phyloP scores from a whole-genome alignment of 2,113 vertebrate genomes.

The Columba janthina region DNA sequence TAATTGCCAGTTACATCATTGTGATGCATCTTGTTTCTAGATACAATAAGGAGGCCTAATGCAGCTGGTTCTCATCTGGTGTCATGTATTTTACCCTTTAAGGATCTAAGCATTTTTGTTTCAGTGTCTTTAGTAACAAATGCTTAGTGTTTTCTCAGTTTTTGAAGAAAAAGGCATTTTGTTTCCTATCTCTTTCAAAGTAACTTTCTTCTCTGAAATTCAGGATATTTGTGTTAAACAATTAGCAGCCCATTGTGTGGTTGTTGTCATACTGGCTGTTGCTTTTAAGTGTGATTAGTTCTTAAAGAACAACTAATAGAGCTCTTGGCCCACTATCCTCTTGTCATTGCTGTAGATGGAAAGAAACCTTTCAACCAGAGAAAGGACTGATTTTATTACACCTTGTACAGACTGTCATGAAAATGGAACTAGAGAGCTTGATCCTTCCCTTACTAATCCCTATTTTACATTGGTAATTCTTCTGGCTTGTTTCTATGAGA shows the following conservation, averaged over 20 bases:
- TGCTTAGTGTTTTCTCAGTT: background rate
- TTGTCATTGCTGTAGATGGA: constrained; percentile 25
- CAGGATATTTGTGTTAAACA: background rate
- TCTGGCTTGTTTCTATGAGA: background rate
- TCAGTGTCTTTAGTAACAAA: background rate
- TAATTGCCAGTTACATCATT: background rate
- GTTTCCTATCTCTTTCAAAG: background rate
- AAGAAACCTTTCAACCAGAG: constrained; percentile 5
- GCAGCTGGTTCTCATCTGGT: background rate
- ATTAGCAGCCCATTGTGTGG: background rate
- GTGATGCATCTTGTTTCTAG: background rate
- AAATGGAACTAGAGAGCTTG: background rate
- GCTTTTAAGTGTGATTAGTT: constrained; percentile 32
- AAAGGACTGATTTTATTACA: constrained; percentile 41
- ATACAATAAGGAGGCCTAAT: background rate
- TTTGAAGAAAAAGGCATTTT: background rate
- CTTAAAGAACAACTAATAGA: constrained; percentile 19
- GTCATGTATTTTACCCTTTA: background rate
- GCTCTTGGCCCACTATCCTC: background rate
- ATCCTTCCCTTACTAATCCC: background rate
- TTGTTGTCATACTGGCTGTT: constrained; percentile 6
- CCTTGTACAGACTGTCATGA: background rate
- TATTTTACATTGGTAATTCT: background rate
- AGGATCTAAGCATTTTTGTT: background rate
- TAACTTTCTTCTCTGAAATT: background rate